Conservation (phyloP, 2,797 vertebrate species). For the Micrastur ruficollis region DNA sequence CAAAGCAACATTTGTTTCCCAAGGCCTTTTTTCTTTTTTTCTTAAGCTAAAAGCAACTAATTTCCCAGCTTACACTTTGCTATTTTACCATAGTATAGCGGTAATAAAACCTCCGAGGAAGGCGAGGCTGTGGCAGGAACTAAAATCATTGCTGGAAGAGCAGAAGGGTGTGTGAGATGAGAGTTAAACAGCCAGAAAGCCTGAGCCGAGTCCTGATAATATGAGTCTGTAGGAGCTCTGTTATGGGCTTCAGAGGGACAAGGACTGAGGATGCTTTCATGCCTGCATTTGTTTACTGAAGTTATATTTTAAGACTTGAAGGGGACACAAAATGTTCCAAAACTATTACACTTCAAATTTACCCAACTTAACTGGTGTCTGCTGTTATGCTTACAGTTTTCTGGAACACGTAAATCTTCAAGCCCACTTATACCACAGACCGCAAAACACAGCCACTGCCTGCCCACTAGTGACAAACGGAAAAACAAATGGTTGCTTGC, state of each 20-base stretch:
- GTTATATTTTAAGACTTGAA: neutral
- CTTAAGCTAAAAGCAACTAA: neutral
- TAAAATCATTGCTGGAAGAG: neutral
- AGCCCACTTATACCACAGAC: neutral
- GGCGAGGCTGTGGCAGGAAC: neutral
- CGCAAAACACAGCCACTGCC: neutral
- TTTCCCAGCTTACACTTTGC: neutral
- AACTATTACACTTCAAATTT: neutral
- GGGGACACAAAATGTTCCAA: neutral
- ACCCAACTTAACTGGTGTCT: neutral
- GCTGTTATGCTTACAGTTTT: neutral
- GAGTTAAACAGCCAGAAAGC: neutral
- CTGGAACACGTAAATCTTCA: neutral
- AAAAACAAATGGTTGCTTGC: neutral
- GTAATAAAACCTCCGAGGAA: slow-evolving; percentile 15
- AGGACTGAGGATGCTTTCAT: neutral
- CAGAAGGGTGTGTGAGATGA: neutral
- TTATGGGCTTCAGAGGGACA: neutral
- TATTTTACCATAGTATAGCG: slow-evolving; percentile 1
- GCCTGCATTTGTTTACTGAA: neutral
- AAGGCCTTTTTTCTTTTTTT: neutral
- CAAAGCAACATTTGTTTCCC: slow-evolving; percentile 11
- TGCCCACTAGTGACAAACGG: neutral
- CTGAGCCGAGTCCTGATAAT: neutral
- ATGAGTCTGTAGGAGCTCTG: neutral